Base-by-base conservation (phyloP, 2,888 invertebrate genomes). In the Coecobrya sp. region DNA sequence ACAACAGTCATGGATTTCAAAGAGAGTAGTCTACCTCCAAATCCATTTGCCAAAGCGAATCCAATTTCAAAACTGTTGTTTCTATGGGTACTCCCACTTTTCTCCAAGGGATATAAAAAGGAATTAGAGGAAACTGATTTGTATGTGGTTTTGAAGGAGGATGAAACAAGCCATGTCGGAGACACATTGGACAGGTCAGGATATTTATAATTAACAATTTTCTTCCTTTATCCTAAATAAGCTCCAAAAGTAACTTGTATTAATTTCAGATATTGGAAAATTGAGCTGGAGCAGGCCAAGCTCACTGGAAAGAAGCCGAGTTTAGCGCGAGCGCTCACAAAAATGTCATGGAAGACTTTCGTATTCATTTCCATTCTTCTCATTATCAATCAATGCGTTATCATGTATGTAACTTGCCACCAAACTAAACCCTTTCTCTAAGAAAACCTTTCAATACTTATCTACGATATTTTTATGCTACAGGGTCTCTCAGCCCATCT, bases 11-110 rank as follows among this genome's bases (percentile, higher is more conserved):
- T 91, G 91, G 91, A 91, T 55, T 91, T 81, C 30, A 62, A 22
- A 86, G 79, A 27, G 42, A 22, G 30, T 19, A n/a, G 27, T n/a
- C 91, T 91, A n/a, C 79, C 79, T 5, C 86, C 79, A 7, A 91
- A 91, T 42, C 91, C 86, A 1, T 22, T 8, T 3, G 52, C 8
- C 0, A 79, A 5, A 1, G 93, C 93, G 0, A 92, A 92, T 42
- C 89, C 91, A 5, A 45, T 93, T 59, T 93, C 93, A 0, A 91
- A 89, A 65, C 5, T 93, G 36, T 86, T 92, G 8, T 93, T 92
- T 59, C 11, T 93, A 4, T 93, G 92, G 93, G 87, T 91, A 52
- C 0, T 92, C 52, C 92, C 92, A 30, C 45, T 92, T 16, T 92
- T 92, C 30, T 16, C 0, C 4, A 65, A 86, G 16, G 91, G 91